These are phyloP conservation scores for Petrocephalus schoutedeni DNA, from an alignment of 2,797 vertebrate genomes.

Conservation along the genomic window DNA sequence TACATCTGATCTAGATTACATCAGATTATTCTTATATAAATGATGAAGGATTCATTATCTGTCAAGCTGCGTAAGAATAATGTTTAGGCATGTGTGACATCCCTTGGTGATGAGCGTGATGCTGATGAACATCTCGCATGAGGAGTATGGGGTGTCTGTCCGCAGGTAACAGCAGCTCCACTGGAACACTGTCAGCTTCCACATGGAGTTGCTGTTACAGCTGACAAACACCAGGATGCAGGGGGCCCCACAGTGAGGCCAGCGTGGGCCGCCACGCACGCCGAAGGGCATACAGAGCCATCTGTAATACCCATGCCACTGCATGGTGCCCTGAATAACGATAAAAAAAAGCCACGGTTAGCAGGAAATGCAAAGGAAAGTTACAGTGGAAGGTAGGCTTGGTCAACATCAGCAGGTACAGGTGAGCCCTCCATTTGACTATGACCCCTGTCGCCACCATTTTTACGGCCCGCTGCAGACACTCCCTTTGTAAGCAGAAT, in stretches of 20 bases:
- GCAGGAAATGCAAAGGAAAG: not conserved
- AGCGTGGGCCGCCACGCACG: not conserved
- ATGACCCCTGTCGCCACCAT: conserved; percentile 58
- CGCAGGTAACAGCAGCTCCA: conserved; percentile 84
- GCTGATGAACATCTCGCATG: not conserved
- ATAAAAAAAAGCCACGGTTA: conserved; percentile 17
- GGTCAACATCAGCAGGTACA: conserved; percentile 36
- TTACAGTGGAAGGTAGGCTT: conserved; percentile 35
- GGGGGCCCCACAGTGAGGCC: not conserved
- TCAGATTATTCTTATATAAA: not conserved
- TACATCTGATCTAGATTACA: not conserved
- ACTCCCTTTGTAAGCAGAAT: conserved; percentile 48
- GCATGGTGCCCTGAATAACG: conserved; percentile 23
- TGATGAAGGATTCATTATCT: not conserved
- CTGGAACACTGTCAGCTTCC: conserved; percentile 73
- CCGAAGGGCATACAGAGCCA: not conserved
- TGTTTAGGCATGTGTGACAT: not conserved
- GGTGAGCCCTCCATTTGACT: conserved; percentile 52
- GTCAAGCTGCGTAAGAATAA: not conserved
- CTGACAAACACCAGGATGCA: conserved; percentile 56
- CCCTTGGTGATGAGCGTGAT: not conserved
- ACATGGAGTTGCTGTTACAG: conserved; percentile 97
- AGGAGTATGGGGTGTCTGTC: conserved; percentile 47
- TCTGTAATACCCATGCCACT: not conserved
- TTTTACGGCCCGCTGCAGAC: conserved; percentile 62